Evolutionary conservation across 2,888 invertebrate genomes (phyloP).

Genomic region (Chrysolina haemoptera): DNA sequence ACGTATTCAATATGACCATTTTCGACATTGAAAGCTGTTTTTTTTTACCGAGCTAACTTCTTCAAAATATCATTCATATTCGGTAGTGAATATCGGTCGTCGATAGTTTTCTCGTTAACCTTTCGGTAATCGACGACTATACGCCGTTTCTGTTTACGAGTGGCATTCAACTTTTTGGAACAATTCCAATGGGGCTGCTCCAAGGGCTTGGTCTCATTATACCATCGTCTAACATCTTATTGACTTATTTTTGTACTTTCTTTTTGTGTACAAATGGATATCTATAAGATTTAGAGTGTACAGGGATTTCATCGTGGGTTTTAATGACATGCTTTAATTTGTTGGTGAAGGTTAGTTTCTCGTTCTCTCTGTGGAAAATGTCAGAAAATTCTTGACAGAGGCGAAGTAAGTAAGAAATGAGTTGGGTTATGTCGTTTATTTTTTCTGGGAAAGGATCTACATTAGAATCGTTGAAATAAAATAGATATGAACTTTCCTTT

Average conservation of each 20-base stretch:
- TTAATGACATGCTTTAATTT: not conserved
- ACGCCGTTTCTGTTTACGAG: too few species aligned
- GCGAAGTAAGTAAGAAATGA: not conserved
- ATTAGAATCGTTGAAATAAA: not conserved
- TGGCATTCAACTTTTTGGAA: too few species aligned
- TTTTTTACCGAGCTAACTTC: too few species aligned
- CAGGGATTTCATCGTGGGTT: not conserved
- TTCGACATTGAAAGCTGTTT: too few species aligned
- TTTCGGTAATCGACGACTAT: not conserved
- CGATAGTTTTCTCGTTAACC: not conserved
- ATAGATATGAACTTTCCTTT: not conserved
- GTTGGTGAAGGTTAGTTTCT: not conserved
- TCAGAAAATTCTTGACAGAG: not conserved
- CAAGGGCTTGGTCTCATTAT: too few species aligned
- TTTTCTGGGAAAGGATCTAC: too few species aligned
- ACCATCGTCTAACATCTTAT: not conserved
- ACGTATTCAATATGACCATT: too few species aligned
- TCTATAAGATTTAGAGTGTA: too few species aligned
- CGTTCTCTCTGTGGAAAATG: not conserved
- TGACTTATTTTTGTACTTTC: not conserved
- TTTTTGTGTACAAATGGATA: too few species aligned
- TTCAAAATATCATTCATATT: not conserved
- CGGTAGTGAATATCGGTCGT: too few species aligned
- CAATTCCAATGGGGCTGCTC: not conserved
- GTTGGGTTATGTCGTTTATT: not conserved